A percentile compares a stretch with the other conserved stretches of the same genome.
Conservation (phyloP, 30 jellyfish, hydroid and myxozoan species). For the Aurelia sp. region DNA sequence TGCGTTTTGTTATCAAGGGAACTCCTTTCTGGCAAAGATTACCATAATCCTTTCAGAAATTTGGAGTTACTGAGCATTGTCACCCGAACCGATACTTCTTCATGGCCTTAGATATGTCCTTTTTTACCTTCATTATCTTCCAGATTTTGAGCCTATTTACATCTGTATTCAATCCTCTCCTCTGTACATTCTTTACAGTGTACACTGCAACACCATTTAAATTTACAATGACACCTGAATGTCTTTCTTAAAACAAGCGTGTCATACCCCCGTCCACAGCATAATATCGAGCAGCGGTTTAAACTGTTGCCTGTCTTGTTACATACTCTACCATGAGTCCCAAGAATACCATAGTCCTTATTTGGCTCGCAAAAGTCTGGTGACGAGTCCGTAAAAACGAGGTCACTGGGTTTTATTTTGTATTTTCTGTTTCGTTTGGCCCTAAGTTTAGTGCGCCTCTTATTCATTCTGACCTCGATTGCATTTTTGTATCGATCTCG, state of each 20-base stretch:
- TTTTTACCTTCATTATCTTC: background rate
- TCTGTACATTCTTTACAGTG: constrained; percentile 63
- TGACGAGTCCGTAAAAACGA: constrained; percentile 70
- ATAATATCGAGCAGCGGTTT: constrained; percentile 60
- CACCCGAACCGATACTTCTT: background rate
- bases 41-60: background rate
- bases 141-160: constrained; percentile 35
- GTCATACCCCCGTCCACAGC: constrained; percentile 89
- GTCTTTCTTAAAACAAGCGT: constrained; percentile 62
- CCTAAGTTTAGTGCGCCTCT: constrained; percentile 60
- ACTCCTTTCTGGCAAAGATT: background rate
- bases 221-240: constrained; percentile 71
- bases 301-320: constrained; percentile 70
- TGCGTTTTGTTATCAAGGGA: background rate
- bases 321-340: constrained; percentile 81
- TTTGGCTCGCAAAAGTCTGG: constrained; percentile 91
- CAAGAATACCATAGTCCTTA: constrained; percentile 62
- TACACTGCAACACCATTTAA: constrained; percentile 80
- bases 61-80: background rate
- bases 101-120: background rate
- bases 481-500: constrained; percentile 67
- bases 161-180: constrained; percentile 58
- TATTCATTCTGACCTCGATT: constrained; percentile 65
- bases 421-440: constrained; percentile 50
- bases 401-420: constrained; percentile 45